These are phyloP conservation scores for Poecile montanus DNA, from an alignment of 2,797 vertebrate species.

Conservation along the genomic window DNA sequence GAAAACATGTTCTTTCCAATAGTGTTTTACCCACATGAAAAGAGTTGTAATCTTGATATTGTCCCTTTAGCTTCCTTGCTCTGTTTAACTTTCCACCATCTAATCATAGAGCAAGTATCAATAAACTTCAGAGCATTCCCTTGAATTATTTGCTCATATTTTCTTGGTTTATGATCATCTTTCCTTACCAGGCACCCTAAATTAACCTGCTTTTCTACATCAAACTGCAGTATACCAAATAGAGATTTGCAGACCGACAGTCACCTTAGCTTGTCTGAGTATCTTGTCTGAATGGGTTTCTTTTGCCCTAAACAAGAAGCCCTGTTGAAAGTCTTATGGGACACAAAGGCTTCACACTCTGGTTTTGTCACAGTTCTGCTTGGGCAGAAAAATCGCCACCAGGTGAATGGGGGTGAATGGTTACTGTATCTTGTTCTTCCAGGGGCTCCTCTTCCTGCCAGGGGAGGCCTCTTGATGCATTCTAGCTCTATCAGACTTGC, in stretches of 20 bases:
- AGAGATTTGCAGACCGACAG: neutral
- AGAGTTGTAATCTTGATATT: neutral
- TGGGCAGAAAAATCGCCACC: neutral
- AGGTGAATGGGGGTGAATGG: conserved; percentile 1
- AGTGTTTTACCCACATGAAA: neutral
- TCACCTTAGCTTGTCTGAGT: neutral
- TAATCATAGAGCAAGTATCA: neutral
- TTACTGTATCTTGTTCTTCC: conserved; percentile 2
- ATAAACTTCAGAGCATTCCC: neutral
- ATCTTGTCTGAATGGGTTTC: neutral
- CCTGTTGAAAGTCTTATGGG: neutral
- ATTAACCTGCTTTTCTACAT: neutral
- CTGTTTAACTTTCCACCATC: neutral
- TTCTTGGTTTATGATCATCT: neutral
- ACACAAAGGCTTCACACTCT: neutral
- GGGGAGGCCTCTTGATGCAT: conserved; percentile 3
- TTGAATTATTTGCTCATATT: neutral
- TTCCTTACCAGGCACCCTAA: neutral
- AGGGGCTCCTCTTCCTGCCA: neutral
- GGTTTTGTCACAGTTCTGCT: neutral
- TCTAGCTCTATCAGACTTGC: conserved; percentile 26
- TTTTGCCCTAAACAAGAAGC: conserved; percentile 26
- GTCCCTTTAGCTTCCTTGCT: neutral
- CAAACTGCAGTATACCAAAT: neutral
- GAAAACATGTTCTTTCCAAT: neutral